phyloP scores from a whole-genome alignment of 2,888 invertebrate genomes.

The Caenorhabditis auriculariae region DNA sequence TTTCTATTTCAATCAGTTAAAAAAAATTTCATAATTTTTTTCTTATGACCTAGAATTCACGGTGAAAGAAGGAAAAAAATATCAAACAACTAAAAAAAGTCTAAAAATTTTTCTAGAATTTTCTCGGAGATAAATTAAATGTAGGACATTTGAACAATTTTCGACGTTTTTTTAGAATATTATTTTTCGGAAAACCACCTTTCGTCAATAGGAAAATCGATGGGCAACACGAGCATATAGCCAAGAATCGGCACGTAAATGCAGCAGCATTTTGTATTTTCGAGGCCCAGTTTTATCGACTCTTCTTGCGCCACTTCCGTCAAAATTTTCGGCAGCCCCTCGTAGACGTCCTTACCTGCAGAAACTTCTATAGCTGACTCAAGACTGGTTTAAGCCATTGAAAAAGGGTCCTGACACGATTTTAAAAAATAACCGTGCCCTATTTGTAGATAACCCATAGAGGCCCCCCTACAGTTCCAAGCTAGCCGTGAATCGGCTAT shows the following conservation, averaged over 20 bases:
- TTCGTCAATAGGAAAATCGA: conserved; percentile 44
- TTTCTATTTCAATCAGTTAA: too few relatives aligned
- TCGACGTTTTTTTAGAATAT: not conserved
- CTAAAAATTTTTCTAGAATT: not conserved
- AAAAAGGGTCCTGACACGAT: conserved; percentile 1
- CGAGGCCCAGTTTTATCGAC: conserved; percentile 31
- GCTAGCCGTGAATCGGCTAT: too few relatives aligned
- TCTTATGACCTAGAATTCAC: too few relatives aligned
- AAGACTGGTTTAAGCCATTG: too few relatives aligned
- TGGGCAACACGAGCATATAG: conserved; percentile 77
- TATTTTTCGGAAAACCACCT: not conserved
- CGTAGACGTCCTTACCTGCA: conserved; percentile 75
- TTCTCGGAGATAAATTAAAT: conserved; percentile 4
- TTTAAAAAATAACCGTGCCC: not conserved
- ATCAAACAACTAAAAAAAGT: not conserved
- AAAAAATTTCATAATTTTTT: too few relatives aligned
- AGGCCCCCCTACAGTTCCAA: too few relatives aligned
- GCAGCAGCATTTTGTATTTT: conserved; percentile 64
- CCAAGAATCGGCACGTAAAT: conserved; percentile 72
- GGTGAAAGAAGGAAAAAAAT: too few relatives aligned
- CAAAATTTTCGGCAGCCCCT: conserved; percentile 75
- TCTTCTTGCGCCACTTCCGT: conserved; percentile 76
- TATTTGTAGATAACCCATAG: not conserved
- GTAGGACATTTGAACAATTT: not conserved
- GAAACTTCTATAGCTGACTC: not conserved